These are phyloP conservation scores for Caenorhabditis latens DNA, from an alignment of 1,140 invertebrate genomes.

Conservation along the genomic window DNA sequence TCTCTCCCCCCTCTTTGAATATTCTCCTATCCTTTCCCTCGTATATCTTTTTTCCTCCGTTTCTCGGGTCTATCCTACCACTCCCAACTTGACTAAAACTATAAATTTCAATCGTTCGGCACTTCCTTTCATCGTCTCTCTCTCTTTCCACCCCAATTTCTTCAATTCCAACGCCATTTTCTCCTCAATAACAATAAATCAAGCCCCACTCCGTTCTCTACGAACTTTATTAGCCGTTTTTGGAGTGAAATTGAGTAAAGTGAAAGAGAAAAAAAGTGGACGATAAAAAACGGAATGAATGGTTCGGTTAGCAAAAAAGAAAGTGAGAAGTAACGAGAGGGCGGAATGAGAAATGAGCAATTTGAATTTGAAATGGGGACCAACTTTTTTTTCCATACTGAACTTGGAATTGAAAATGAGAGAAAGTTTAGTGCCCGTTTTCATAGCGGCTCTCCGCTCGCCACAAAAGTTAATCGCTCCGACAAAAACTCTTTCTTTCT, in stretches of 20 bases:
- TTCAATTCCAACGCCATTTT: not conserved
- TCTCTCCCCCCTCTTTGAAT: not conserved
- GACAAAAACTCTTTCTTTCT: no score
- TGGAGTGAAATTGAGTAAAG: not conserved
- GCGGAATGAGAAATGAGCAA: constrained; percentile 1
- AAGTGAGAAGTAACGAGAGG: not conserved
- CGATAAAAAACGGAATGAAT: constrained; percentile 3
- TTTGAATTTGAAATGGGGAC: not conserved
- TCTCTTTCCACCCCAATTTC: not conserved
- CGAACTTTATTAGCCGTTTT: not conserved
- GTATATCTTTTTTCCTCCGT: not conserved
- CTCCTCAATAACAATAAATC: constrained; percentile 34
- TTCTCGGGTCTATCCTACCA: not conserved
- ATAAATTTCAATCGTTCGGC: not conserved
- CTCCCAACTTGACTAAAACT: constrained; percentile 16
- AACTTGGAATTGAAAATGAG: constrained; percentile 10
- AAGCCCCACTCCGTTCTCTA: not conserved
- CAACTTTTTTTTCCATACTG: not conserved
- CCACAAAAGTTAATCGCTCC: no score
- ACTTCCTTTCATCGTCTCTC: not conserved
- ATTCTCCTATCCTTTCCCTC: no score
- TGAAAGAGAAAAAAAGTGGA: not conserved
- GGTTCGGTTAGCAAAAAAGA: not conserved
- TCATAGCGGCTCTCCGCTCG: no score
- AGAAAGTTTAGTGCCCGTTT: not conserved